Percentiles rank a stretch among this genome's conserved stretches.
These are phyloP conservation scores for Sarcophaga carnaria DNA, from an alignment of 2,888 invertebrate genomes.

Conservation along the genomic window DNA sequence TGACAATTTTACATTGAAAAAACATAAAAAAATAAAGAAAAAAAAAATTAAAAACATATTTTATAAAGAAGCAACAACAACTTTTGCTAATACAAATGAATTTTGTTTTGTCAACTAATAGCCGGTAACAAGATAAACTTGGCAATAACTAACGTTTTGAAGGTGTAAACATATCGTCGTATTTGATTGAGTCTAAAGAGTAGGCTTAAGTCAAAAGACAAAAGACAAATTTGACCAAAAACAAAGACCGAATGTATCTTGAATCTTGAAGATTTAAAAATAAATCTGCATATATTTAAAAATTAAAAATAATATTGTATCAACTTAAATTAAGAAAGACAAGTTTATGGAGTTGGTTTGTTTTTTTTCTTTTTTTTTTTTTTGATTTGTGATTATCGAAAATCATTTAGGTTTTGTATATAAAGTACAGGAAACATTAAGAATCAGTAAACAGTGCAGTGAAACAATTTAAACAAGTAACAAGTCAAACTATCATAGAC, in stretches of 20 bases:
- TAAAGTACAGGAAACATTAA: conserved; percentile 74
- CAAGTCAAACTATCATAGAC: conserved; percentile 34
- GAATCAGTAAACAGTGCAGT: conserved; percentile 76
- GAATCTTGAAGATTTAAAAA: neutral
- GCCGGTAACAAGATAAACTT: neutral
- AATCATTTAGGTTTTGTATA: conserved; percentile 71
- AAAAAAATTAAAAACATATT: too few species aligned
- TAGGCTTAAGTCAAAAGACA: conserved; percentile 54
- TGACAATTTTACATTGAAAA: neutral
- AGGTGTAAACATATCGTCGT: conserved; percentile 35
- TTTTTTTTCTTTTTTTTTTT: neutral
- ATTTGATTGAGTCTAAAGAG: conserved; percentile 18
- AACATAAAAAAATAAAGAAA: neutral
- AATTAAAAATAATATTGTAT: neutral
- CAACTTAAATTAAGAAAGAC: conserved; percentile 35
- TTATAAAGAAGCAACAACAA: conserved; percentile 38
- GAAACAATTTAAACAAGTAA: conserved; percentile 71
- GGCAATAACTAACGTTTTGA: conserved; percentile 20
- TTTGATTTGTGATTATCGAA: conserved; percentile 36
- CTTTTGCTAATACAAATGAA: neutral
- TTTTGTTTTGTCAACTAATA: conserved; percentile 28
- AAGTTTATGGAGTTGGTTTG: conserved; percentile 46
- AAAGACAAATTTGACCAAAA: conserved; percentile 6
- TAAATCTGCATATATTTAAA: conserved; percentile 60
- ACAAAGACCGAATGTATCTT: neutral